Conservation (phyloP, 2,113 vertebrate genomes). For the Equus quagga region DNA sequence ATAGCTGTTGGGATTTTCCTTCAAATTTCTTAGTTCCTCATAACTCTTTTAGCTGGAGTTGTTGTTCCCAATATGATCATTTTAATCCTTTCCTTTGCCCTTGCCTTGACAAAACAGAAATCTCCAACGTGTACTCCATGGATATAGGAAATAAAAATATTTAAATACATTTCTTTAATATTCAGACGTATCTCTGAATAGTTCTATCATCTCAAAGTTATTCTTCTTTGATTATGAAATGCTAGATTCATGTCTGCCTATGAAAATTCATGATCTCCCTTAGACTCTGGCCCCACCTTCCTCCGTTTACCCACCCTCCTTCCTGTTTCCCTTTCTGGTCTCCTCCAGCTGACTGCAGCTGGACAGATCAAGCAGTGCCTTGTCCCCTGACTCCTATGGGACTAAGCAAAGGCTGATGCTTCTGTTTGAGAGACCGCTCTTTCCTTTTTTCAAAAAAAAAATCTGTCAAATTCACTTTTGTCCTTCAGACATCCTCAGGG, state of each 20-base stretch:
- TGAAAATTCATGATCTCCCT: background rate
- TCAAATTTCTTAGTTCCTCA: background rate
- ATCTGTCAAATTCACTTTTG: slow-evolving; percentile 15
- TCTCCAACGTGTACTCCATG: background rate
- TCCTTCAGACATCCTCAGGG: background rate
- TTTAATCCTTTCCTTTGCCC: background rate
- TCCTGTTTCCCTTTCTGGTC: background rate
- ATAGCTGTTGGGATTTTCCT: background rate
- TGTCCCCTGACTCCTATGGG: background rate
- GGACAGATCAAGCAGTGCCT: background rate
- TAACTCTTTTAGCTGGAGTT: background rate
- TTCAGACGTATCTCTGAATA: background rate
- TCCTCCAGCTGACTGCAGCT: too few relatives aligned
- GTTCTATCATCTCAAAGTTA: background rate
- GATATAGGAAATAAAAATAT: background rate
- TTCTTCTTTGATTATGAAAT: background rate
- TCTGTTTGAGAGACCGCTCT: background rate
- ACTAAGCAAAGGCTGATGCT: background rate
- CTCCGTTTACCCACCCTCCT: too few relatives aligned
- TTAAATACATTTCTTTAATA: slow-evolving; percentile 26
- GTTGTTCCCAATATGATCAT: background rate
- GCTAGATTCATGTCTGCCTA: background rate
- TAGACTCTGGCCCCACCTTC: background rate
- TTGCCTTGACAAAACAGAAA: background rate
- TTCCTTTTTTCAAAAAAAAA: background rate